These are phyloP conservation scores for Chymomyza fuscimana DNA, from an alignment of 2,888 invertebrate genomes.

Conservation along the genomic window DNA sequence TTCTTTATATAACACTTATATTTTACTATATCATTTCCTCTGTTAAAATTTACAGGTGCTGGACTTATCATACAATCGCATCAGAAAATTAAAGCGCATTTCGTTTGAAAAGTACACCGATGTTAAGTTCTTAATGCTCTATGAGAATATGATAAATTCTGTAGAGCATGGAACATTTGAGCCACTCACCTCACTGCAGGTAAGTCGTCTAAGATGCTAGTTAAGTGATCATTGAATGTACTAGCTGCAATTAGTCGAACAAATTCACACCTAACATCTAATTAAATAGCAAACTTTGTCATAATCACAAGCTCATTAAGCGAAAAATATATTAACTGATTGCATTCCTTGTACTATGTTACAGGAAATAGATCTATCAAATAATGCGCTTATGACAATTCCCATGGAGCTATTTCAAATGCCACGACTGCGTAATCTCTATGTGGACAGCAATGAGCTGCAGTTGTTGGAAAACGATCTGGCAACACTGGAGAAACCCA, in stretches of 20 bases:
- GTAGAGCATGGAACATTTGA: constrained; percentile 78
- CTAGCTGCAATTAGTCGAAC: not conserved
- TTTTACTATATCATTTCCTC: not conserved
- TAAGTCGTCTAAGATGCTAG: constrained; percentile 41
- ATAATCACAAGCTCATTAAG: constrained; percentile 5
- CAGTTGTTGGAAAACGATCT: constrained; percentile 69
- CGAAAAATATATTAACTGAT: not conserved
- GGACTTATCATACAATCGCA: constrained; percentile 79
- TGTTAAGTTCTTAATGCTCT: constrained; percentile 77
- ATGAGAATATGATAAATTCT: constrained; percentile 79
- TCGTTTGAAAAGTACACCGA: constrained; percentile 77
- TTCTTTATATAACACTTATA: not conserved
- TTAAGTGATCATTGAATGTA: not conserved
- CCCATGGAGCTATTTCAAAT: constrained; percentile 81
- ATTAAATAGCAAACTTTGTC: constrained; percentile 7
- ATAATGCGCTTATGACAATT: constrained; percentile 78
- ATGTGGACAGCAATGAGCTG: constrained; percentile 80
- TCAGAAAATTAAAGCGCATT: constrained; percentile 75
- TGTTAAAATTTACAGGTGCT: constrained; percentile 68
- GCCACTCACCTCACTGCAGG: constrained; percentile 76
- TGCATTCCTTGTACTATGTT: not conserved
- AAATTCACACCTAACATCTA: not conserved
- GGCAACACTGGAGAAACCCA: constrained; percentile 80
- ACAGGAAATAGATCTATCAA: constrained; percentile 79
- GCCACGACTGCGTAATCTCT: constrained; percentile 83